Evolutionary conservation across 2,113 vertebrate species (phyloP).

Genomic region (Tragelaphus buxtoni): DNA sequence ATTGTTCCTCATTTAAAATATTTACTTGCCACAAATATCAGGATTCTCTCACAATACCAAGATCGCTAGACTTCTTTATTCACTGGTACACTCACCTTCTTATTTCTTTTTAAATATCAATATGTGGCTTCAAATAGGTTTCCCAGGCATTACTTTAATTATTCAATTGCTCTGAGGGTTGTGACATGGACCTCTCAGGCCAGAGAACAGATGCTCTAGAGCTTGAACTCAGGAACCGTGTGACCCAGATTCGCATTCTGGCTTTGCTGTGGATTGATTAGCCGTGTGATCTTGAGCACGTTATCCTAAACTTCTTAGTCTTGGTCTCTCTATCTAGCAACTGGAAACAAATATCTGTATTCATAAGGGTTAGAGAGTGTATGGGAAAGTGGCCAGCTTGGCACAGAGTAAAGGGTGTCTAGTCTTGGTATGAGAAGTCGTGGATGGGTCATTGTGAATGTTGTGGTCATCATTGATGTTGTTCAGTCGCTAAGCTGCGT

Average conservation of each 20-base stretch:
- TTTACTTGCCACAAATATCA: neutral
- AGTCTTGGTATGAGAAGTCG: neutral
- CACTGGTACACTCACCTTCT: neutral
- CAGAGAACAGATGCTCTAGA: fast-evolving
- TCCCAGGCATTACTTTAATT: neutral
- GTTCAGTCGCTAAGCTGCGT: neutral
- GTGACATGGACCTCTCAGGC: neutral
- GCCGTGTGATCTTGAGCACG: neutral
- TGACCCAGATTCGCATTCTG: neutral
- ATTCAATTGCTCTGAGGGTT: neutral
- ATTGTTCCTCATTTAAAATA: neutral
- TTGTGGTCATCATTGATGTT: fast-evolving
- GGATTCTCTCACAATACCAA: neutral
- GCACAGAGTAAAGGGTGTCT: neutral
- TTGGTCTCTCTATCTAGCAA: neutral
- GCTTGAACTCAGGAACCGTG: neutral
- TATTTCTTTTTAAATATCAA: neutral
- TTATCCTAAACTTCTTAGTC: neutral
- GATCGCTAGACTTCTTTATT: neutral
- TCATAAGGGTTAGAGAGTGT: neutral
- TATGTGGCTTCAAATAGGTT: neutral
- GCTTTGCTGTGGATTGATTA: neutral
- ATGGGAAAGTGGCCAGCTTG: neutral
- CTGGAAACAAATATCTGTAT: neutral
- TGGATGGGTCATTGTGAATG: neutral